Evolutionary conservation across 1,140 invertebrate species (phyloP), one percentile per base, ranked within the genome.

Genomic region (Aphaenogaster rudis): DNA sequence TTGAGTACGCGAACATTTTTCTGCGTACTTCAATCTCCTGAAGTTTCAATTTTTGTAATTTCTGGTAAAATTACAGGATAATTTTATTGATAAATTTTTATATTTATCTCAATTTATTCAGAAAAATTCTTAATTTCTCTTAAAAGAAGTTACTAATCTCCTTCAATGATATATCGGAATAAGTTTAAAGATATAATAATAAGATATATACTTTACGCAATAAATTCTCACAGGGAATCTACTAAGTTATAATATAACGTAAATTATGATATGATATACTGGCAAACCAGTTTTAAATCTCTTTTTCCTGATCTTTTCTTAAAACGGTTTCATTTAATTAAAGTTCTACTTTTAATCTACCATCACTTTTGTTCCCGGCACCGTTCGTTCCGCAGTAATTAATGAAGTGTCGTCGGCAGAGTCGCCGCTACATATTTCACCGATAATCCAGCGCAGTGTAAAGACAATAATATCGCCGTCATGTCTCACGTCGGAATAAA

Each of bases 281-380:
- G 11, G 42, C 42, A 36, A 15, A 17, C 28, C 57, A 42, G 8
- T 63, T 84, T 72, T 61, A 82, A 74, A 82, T 82, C 39, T 59
- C 67, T 82, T 74, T 82, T 61, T 76, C 52, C 6, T 48, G 45
- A 76, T 39, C n/a, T 45, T 50, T 61, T 61, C 13, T 28, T 28
- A 52, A 57, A 57, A 80, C 15, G 59, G 76, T 66, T 74, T 76
- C 42, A 84, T 84, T 84, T 84, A 84, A 84, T 84, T 84, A 84
- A 84, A 84, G 69, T 84, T 84, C 42, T 28, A 84, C 69, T 84
- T 76, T 84, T 84, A 84, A 84, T 84, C 80, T 84, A 63, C 42
- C 63, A 76, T 84, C 69, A 84, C 57, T 84, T 84, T 84, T 84
- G 42, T 59, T n/a, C 36, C 21, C 48, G 15, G 17, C 39, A n/a